Percentiles rank a stretch among this genome's conserved stretches.
These are phyloP conservation scores for Cyprinus carpio DNA, from an alignment of 2,113 vertebrate genomes.

Conservation along the genomic window DNA sequence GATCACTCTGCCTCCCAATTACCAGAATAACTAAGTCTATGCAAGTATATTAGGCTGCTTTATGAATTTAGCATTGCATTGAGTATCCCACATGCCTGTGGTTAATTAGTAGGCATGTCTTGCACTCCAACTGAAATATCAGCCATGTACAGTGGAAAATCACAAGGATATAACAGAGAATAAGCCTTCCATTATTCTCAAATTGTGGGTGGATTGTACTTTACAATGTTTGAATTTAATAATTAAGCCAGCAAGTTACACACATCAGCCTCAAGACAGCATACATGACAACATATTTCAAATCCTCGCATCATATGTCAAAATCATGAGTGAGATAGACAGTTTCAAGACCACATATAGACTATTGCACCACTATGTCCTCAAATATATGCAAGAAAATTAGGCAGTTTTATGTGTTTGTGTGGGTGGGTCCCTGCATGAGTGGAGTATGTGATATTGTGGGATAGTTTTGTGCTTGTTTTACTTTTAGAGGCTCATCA, in stretches of 20 bases:
- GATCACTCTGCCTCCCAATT: conserved; percentile 48
- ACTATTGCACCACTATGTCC: not conserved
- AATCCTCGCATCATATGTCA: not conserved
- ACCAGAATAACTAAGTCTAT: not conserved
- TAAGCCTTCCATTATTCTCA: not conserved
- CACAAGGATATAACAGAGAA: not conserved
- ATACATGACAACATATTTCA: not conserved
- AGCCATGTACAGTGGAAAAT: not conserved
- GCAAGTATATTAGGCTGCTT: not conserved
- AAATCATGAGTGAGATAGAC: not conserved
- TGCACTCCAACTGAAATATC: not conserved
- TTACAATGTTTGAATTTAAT: not conserved
- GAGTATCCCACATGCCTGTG: not conserved
- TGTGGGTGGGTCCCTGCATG: conserved; percentile 1
- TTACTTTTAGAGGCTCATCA: not conserved
- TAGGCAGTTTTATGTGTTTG: not conserved
- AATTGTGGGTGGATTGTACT: not conserved
- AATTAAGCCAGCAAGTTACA: not conserved
- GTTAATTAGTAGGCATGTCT: not conserved
- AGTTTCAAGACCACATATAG: not conserved
- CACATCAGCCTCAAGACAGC: not conserved
- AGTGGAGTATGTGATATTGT: not conserved
- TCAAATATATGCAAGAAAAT: not conserved
- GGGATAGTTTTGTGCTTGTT: conserved; percentile 23
- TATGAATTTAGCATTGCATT: not conserved